Conservation (phyloP, 2,113 vertebrate species). For the Speoplatyrhinus poulsoni region DNA sequence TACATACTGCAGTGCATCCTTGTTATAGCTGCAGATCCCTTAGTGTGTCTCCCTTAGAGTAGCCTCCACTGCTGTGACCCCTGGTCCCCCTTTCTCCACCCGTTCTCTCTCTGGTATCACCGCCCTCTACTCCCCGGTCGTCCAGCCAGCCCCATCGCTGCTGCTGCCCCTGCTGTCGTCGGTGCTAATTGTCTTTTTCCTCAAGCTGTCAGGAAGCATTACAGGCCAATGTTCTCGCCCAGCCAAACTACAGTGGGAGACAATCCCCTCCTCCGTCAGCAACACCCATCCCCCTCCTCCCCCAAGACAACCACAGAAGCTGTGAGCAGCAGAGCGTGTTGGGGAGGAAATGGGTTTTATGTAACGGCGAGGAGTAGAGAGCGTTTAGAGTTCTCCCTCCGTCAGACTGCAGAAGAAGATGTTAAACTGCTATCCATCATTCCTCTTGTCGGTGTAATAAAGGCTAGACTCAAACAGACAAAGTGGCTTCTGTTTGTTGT, state of each 20-base stretch:
- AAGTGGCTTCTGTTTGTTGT: slow-evolving; percentile 18
- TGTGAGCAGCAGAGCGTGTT: slow-evolving; percentile 64
- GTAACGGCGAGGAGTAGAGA: slow-evolving; percentile 38
- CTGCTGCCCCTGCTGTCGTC: slow-evolving; percentile 36
- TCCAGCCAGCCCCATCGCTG: slow-evolving; percentile 2
- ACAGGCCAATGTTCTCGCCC: slow-evolving; percentile 52
- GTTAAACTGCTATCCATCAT: slow-evolving; percentile 42
- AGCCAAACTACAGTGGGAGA: slow-evolving; percentile 65
- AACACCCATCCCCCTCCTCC: slow-evolving; percentile 18
- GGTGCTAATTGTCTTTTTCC: slow-evolving; percentile 68
- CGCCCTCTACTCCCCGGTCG: not conserved
- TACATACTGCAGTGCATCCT: too few relatives aligned
- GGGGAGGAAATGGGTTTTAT: slow-evolving; percentile 70
- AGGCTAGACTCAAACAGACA: slow-evolving; percentile 18
- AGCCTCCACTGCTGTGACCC: not conserved
- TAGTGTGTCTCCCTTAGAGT: slow-evolving; percentile 1
- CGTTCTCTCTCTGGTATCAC: not conserved
- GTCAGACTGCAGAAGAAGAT: slow-evolving; percentile 24
- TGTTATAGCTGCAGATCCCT: too few relatives aligned
- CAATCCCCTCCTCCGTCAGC: not conserved
- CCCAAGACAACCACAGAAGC: slow-evolving; percentile 58
- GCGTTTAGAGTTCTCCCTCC: slow-evolving; percentile 50
- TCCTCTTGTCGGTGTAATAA: slow-evolving; percentile 20
- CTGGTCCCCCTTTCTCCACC: not conserved
- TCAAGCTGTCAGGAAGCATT: slow-evolving; percentile 66